phyloP scores from a whole-genome alignment of 2,113 vertebrate genomes.

The Amblyopsis rosae region DNA sequence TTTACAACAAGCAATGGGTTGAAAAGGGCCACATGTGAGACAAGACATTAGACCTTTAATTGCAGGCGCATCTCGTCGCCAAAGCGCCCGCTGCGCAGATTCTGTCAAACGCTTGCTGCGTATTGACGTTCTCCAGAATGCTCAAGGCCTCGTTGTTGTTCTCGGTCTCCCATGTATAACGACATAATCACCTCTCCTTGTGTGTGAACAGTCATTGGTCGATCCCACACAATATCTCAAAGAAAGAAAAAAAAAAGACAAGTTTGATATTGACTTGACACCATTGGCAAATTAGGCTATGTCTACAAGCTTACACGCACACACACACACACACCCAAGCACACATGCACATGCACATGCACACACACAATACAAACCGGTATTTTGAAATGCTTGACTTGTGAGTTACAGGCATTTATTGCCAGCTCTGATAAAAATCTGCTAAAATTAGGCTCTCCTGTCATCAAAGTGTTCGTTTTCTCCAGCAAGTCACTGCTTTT shows the following conservation, averaged over 20 bases:
- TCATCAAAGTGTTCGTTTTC: conserved; percentile 61
- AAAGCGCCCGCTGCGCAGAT: conserved; percentile 41
- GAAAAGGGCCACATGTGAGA: conserved; percentile 48
- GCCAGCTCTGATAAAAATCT: conserved; percentile 40
- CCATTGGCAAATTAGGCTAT: background rate
- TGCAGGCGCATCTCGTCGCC: conserved; percentile 43
- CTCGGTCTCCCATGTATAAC: conserved; percentile 32
- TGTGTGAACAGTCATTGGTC: conserved; percentile 33
- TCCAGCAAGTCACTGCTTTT: conserved; percentile 59
- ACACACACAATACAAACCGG: conserved; percentile 4
- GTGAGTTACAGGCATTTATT: conserved; percentile 33
- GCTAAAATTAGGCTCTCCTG: conserved; percentile 53
- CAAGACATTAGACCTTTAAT: conserved; percentile 63
- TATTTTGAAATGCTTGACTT: conserved; percentile 20
- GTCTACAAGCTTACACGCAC: background rate
- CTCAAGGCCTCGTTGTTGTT: conserved; percentile 40
- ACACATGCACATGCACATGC: conserved; percentile 6
- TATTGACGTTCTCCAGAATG: conserved; percentile 41
- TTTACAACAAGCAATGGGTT: conserved; percentile 37
- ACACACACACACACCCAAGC: background rate
- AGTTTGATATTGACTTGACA: conserved; percentile 6
- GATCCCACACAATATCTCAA: conserved; percentile 33
- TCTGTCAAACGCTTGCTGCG: conserved; percentile 39
- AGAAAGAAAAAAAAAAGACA: conserved; percentile 3
- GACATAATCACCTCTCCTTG: conserved; percentile 32